phyloP scores from a whole-genome alignment of 1,140 invertebrate species.

The Platyscapa corneri region DNA sequence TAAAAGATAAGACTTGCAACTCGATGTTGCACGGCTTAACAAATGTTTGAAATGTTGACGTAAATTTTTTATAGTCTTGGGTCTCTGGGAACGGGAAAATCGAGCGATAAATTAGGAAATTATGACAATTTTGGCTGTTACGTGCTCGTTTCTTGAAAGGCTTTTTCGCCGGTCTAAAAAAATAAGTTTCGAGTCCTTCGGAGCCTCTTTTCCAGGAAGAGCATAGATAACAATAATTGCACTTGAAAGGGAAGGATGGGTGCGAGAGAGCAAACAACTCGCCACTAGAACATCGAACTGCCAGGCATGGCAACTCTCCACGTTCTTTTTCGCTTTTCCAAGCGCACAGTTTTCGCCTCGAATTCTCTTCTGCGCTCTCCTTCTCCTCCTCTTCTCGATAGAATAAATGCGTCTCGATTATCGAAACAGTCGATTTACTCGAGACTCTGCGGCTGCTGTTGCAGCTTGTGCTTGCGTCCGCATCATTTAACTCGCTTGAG shows the following conservation, averaged over 20 bases:
- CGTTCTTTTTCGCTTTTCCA: neutral
- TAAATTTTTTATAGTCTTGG: no score
- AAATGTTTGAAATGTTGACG: no score
- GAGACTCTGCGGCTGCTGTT: neutral
- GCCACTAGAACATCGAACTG: neutral
- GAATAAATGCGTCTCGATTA: neutral
- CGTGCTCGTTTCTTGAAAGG: no score
- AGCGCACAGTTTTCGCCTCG: neutral
- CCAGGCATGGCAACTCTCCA: neutral
- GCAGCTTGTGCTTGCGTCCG: neutral
- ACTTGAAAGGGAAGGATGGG: neutral
- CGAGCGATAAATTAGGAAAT: no score
- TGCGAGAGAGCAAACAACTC: neutral
- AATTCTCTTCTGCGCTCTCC: neutral
- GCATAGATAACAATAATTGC: constrained; percentile 25
- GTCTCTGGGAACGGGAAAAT: no score
- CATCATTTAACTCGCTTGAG: no score
- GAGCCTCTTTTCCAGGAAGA: neutral
- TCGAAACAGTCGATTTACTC: neutral
- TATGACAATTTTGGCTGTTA: no score
- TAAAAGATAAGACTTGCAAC: no score
- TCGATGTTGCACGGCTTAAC: no score
- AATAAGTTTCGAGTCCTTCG: no score
- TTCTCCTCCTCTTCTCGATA: no score
- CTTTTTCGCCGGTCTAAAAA: no score